These are phyloP conservation scores for Lepidurus couesii DNA, from an alignment of 1,140 invertebrate genomes.

Conservation along the genomic window DNA sequence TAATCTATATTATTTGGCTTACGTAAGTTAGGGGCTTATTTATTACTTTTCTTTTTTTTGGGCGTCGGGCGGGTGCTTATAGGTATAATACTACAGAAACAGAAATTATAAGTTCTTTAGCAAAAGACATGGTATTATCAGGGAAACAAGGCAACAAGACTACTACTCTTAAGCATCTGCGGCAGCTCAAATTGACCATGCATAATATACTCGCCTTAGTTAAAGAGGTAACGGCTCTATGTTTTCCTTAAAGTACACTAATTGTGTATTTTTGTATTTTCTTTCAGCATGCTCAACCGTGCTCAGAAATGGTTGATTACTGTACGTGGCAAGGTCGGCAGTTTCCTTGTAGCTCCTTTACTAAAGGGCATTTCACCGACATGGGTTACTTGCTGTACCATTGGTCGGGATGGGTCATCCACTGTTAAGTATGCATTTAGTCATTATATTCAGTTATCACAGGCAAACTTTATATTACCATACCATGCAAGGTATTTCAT, in stretches of 20 bases:
- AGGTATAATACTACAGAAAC: constrained; percentile 2
- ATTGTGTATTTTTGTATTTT: too few relatives aligned
- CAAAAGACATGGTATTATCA: background rate
- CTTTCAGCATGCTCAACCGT: background rate
- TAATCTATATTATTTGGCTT: background rate
- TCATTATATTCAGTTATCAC: too few relatives aligned
- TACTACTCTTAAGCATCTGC: background rate
- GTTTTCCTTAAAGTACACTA: background rate
- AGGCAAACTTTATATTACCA: too few relatives aligned
- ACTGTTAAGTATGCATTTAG: too few relatives aligned
- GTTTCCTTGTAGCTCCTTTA: background rate
- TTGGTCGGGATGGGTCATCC: background rate
- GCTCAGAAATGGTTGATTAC: background rate
- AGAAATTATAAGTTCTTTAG: background rate
- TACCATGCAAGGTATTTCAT: too few relatives aligned
- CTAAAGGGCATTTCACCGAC: background rate
- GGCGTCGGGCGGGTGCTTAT: background rate
- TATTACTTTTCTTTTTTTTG: background rate
- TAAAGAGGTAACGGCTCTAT: too few relatives aligned
- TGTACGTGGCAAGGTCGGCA: background rate
- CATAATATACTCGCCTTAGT: background rate
- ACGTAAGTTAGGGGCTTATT: background rate
- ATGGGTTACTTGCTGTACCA: background rate
- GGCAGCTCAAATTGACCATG: background rate
- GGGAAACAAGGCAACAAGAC: background rate